Base-by-base conservation (phyloP, 2,113 vertebrate species). In the Atherinomorus stipes region DNA sequence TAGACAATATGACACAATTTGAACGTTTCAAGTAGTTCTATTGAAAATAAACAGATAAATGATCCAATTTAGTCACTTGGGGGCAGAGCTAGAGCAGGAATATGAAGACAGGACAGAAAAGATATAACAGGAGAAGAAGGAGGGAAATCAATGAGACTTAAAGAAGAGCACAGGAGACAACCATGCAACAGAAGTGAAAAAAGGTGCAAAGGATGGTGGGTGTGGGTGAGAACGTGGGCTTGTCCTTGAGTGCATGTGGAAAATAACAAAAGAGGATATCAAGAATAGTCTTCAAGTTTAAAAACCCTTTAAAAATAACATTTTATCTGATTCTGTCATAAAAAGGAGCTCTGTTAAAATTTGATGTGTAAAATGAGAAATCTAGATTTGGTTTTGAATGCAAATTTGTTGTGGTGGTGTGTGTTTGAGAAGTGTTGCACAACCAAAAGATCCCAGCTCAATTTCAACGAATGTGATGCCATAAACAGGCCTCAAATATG, bases 91-190 rank as follows among this genome's bases (percentile, higher is more conserved):
- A 28, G 21, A 31, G 68, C 22, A 25, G 13, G 60, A 51, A 64
- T 31, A 44, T 45, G 21, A 7, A 76, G 62, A 85, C 62, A 59
- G 58, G 19, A 68, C 52, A 63, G 40, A 52, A 57, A 52, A 8
- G 47, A 74, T 64, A 54, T 54, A 71, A 68, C 49, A 28, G 26
- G 16, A 68, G 71, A 69, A 11, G 4, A 62, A 70, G 51, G 50
- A 4, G 21, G 42, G 21, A 83, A 88, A 81, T 88, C 85, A 58
- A 84, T 82, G 70, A 11, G 47, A 49, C 40, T 47, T 77, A 44
- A 73, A 64, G 40, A 45, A 28, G 4, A 19, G 71, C 44, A 23
- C 64, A 51, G 50, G n/a, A 83, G 73, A 78, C 64, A 49, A 51
- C 42, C 25, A 49, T 44, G 49, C 52, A 66, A 26, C 64, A 4